These are phyloP conservation scores for Myrmophylax atrothorax DNA, from an alignment of 2,113 vertebrate species.

Conservation along the genomic window DNA sequence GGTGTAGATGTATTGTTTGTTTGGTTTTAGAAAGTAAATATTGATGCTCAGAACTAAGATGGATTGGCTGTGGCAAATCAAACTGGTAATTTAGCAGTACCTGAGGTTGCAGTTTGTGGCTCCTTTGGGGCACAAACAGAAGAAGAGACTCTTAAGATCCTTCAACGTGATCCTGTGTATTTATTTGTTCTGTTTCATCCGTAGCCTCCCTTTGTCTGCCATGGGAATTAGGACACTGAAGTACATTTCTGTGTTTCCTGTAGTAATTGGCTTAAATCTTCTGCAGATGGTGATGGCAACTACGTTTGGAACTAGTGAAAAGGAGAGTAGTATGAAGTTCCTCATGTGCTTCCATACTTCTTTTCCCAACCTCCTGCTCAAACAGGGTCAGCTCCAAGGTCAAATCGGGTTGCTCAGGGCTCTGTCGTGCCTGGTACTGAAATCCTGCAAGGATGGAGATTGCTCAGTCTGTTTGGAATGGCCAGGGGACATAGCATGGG, in stretches of 20 bases:
- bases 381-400: not conserved
- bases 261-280: not conserved
- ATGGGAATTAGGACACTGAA: not conserved
- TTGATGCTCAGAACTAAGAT: not conserved
- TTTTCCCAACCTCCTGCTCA: not conserved
- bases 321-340: not conserved
- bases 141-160: not conserved
- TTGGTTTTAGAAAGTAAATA: slow-evolving; percentile 3
- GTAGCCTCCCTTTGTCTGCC: not conserved
- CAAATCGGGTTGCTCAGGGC: not conserved
- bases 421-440: not conserved
- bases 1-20: not conserved
- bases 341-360: not conserved
- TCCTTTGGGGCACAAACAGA: not conserved
- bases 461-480: rapidly evolving
- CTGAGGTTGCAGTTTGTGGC: not conserved
- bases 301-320: not conserved
- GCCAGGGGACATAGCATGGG: not conserved
- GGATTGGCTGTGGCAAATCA: not conserved
- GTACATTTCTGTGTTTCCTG: not conserved
- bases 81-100: not conserved
- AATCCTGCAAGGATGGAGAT: not conserved
- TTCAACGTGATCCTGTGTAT: rapidly evolving
- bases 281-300: not conserved
- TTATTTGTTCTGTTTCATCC: not conserved